Evolutionary conservation across 1,140 invertebrate genomes (phyloP), one percentile per base, ranked within the genome.

Genomic region (Asobara japonica): DNA sequence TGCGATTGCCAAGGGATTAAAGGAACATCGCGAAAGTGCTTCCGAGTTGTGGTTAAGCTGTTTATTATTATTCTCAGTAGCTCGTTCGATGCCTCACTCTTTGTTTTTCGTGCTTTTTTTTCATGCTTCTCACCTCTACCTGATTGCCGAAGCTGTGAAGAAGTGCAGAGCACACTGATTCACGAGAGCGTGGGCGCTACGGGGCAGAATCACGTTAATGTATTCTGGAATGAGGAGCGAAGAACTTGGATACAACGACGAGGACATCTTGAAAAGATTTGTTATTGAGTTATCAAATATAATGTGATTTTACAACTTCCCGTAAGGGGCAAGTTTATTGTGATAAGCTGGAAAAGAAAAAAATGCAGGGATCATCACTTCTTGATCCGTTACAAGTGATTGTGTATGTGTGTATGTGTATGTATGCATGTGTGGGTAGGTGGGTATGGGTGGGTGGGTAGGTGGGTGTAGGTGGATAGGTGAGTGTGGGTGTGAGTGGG

Each of bases 11-110:
- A 5, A 25, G 22, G 51, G 51, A 56, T 56, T 56, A 56, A 56
- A 56, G 51, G 51, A 56, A 56, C 51, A 56, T 56, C 22, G 51
- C 22, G 10, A 56, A 56, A 56, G 51, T 56, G 22, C 51, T 56
- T 56, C 51, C 20, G 51, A 56, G 51, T 56, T 56, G 51, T 56
- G 51, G 51, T 56, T 56, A 56, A 56, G 51, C 51, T 4, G 51
- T 56, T 56, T 56, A 56, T 56, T 56, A 56, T 56, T 20, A 56
- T 56, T 56, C 51, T 10, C 51, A 18, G 51, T 56, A 56, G 51
- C 51, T 56, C 51, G 6, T 56, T 56, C 51, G 7, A 56, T 56
- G 18, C 51, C 22, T 27, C 11, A 6, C 11, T 56, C 18, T 56
- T 56, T 10, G 13, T 56, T 56, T 22, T 56, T 56, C 41, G 41